These are phyloP conservation scores for Sebastolobus alascanus DNA, from an alignment of 2,797 vertebrate genomes.

Conservation along the genomic window DNA sequence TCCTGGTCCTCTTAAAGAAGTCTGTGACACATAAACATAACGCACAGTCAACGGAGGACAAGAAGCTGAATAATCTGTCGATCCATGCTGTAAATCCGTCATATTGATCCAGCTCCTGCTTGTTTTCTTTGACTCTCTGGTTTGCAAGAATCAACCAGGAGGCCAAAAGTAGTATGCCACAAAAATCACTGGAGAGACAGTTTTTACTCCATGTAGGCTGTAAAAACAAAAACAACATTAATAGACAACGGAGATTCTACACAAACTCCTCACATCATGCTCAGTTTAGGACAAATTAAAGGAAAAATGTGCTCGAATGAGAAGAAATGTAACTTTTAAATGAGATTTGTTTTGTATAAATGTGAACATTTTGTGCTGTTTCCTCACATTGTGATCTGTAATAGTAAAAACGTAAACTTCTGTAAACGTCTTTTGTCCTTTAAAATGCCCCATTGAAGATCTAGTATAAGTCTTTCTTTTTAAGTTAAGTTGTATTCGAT, in stretches of 20 bases:
- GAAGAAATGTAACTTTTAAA: not conserved
- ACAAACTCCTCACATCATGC: not conserved
- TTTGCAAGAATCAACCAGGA: not conserved
- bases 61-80: not conserved
- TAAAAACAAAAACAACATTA: not conserved
- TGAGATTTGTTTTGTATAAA: not conserved
- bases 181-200: not conserved
- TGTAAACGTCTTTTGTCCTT: not conserved
- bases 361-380: not conserved
- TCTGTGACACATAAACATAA: conserved; percentile 42
- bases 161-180: too few species aligned
- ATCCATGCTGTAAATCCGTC: not conserved
- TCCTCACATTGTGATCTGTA: not conserved
- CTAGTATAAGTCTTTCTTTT: not conserved
- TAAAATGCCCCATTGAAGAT: not conserved
- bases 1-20: conserved; percentile 31
- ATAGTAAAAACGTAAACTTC: not conserved
- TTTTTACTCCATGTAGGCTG: not conserved
- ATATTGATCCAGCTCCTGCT: not conserved
- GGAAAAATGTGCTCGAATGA: not conserved
- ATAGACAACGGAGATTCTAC: not conserved
- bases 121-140: not conserved
- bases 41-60: conserved; percentile 24
- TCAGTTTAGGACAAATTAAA: not conserved
- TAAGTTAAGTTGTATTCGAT: not conserved